Percentiles rank a stretch among this genome's conserved stretches.
These are phyloP conservation scores for Poecilia wingei DNA, from an alignment of 2,797 vertebrate species.

Conservation along the genomic window DNA sequence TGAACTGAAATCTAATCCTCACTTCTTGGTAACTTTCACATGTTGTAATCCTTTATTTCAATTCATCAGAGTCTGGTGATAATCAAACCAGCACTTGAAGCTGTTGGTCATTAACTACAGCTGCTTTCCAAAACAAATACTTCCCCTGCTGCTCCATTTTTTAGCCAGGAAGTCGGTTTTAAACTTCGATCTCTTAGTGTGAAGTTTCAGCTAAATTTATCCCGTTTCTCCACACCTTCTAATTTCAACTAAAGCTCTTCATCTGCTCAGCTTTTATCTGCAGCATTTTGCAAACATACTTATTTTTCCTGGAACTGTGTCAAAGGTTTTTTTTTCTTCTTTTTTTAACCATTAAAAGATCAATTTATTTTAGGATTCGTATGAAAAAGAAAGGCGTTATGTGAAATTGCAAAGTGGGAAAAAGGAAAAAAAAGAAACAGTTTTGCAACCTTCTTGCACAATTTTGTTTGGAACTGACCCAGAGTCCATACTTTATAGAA, in stretches of 20 bases:
- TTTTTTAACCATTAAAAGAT: background rate
- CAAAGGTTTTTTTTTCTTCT: constrained; percentile 25
- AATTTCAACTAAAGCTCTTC: constrained; percentile 28
- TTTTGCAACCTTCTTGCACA: background rate
- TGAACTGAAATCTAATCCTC: background rate
- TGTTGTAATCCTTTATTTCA: constrained; percentile 10
- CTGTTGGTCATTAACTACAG: constrained; percentile 37
- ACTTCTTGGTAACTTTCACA: constrained; percentile 5
- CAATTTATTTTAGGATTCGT: background rate
- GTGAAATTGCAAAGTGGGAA: background rate
- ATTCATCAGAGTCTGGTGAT: constrained; percentile 42
- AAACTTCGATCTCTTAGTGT: constrained; percentile 32
- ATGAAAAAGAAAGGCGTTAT: background rate
- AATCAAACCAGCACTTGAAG: constrained; percentile 31
- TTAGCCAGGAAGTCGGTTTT: constrained; percentile 39
- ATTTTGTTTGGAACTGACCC: background rate
- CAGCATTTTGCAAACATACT: background rate
- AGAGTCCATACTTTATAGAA: background rate
- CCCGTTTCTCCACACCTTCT: constrained; percentile 50
- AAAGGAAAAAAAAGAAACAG: background rate
- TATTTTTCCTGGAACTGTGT: constrained; percentile 44
- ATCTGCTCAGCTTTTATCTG: constrained; percentile 33
- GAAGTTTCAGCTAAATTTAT: constrained; percentile 43
- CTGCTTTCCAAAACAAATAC: constrained; percentile 47
- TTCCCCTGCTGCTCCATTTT: constrained; percentile 24